Evolutionary conservation across 2,797 vertebrate genomes (phyloP).

Genomic region (Gallinago nigripennis): DNA sequence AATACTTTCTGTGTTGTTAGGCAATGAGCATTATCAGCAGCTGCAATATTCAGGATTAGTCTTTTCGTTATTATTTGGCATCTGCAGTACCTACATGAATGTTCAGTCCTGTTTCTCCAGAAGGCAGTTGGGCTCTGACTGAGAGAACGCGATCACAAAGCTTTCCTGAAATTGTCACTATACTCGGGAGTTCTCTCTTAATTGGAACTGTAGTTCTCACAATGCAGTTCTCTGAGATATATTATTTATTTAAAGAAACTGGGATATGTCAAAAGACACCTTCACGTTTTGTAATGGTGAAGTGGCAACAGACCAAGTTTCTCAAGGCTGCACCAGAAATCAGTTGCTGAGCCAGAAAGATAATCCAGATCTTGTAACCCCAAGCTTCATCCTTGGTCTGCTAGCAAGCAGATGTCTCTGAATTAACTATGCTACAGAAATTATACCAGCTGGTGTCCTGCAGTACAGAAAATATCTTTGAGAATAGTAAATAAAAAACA

Average conservation of each 20-base stretch:
- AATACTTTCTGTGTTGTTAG: constrained; percentile 52
- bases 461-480: background rate
- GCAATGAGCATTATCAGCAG: constrained; percentile 32
- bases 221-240: background rate
- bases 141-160: background rate
- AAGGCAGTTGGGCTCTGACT: constrained; percentile 25
- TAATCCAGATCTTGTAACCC: background rate
- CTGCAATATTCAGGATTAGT: constrained; percentile 42
- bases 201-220: background rate
- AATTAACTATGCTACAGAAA: constrained; percentile 10
- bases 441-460: background rate
- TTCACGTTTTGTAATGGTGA: background rate
- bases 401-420: constrained; percentile 2
- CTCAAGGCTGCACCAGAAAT: background rate
- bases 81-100: constrained; percentile 8
- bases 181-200: background rate
- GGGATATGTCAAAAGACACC: background rate
- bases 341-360: background rate
- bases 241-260: background rate
- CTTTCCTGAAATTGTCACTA: background rate
- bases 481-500: background rate
- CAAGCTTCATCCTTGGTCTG: background rate
- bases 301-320: background rate
- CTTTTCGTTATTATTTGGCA: constrained; percentile 38
- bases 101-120: constrained; percentile 34